Evolutionary conservation across 2,113 vertebrate genomes (phyloP).

Genomic region (Pedionomus torquatus): DNA sequence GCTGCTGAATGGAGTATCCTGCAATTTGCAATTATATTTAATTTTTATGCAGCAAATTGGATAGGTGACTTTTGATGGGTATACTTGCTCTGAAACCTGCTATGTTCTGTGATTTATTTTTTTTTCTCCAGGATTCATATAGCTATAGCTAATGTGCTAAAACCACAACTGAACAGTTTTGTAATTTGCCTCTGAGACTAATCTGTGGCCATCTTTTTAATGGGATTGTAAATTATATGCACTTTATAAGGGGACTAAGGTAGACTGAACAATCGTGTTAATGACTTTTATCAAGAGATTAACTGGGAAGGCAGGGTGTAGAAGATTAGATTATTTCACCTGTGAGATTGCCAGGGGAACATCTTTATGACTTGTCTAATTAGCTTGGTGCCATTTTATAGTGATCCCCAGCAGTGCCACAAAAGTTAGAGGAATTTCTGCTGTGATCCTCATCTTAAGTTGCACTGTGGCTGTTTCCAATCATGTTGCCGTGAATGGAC

Average conservation of each 20-base stretch:
- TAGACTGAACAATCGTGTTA: slow-evolving; percentile 51
- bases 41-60: neutral
- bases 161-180: neutral
- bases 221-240: slow-evolving; percentile 57
- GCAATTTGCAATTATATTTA: neutral
- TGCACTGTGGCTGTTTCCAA: neutral
- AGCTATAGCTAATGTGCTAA: neutral
- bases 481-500: neutral
- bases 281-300: slow-evolving; percentile 57
- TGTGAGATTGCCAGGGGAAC: neutral
- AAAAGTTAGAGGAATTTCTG: neutral
- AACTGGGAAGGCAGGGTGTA: slow-evolving; percentile 23
- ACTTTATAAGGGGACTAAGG: slow-evolving; percentile 35
- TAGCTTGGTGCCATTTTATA: neutral
- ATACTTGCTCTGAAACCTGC: neutral
- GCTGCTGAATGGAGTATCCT: neutral
- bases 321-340: slow-evolving; percentile 47
- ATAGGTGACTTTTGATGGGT: neutral
- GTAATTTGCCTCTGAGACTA: slow-evolving; percentile 38
- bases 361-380: slow-evolving; percentile 19
- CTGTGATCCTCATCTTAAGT: neutral
- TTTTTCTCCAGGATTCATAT: neutral
- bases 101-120: neutral
- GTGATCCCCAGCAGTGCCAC: neutral
- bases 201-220: slow-evolving; percentile 47